Evolutionary conservation across 2,797 vertebrate genomes (phyloP), one percentile per base, ranked within the genome.

Genomic region (Anguilla megastoma): DNA sequence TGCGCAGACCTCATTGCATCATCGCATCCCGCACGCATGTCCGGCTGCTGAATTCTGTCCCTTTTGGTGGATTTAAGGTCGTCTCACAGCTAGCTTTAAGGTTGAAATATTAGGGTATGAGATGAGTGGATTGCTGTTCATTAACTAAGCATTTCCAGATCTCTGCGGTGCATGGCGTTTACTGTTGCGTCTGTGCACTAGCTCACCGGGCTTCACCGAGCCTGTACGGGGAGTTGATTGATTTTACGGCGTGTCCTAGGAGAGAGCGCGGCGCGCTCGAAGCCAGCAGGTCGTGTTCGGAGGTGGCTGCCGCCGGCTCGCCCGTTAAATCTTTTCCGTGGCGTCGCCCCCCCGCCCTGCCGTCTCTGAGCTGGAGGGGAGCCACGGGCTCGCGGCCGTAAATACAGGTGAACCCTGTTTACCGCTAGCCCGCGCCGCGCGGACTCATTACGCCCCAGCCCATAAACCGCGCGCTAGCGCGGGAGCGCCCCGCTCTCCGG

Each of bases 401-500:
- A 69, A 69, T 69, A 69, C 63, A n/a, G 60, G 63, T n/a, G 24
- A 10, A n/a, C n/a, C 63, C 63, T 69, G 63, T 69, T 69, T 69
- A 69, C 63, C 63, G 63, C 63, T 69, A 69, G 63, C 63, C 63
- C 27, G 63, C 24, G 24, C 63, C 5, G 9, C n/a, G 6, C 63
- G n/a, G 63, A 69, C 10, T 69, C 63, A 69, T 69, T 69, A 69
- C 14, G 63, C 27, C 63, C 63, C 63, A 10, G n/a, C n/a, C 63
- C 24, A 69, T 69, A 69, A 69, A 69, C n/a, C 8, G 63, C n/a
- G 63, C 9, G 63, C 24, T 0, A 27, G 5, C 14, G 9, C 5
- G 0, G 63, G 8, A n/a, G 24, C 63, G 5, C 5, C 24, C 24
- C 14, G 63, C 14, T 69, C 16, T 24, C 60, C 4, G 63, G 63